Conservation (phyloP, 2,797 vertebrate genomes). For the Emydoidea blandingii region DNA sequence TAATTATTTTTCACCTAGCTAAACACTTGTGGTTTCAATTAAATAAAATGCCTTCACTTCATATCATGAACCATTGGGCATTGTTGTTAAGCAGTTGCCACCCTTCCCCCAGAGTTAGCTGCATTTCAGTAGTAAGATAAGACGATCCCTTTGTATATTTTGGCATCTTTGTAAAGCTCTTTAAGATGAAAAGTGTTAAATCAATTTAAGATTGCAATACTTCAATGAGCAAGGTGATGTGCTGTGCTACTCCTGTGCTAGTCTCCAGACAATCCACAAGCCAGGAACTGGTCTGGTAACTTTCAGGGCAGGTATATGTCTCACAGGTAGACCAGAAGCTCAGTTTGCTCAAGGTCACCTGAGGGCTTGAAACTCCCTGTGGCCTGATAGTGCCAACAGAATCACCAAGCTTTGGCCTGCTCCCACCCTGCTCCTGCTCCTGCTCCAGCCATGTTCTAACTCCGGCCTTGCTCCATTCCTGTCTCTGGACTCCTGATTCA, state of each 20-base stretch:
- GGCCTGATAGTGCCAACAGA: background rate
- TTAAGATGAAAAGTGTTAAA: background rate
- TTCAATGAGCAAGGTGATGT: background rate
- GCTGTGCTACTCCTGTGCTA: background rate
- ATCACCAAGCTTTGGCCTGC: background rate
- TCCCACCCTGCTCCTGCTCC: background rate
- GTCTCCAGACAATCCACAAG: background rate
- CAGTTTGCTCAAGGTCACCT: background rate
- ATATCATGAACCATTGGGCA: background rate
- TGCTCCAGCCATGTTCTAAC: background rate
- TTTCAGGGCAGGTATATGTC: background rate
- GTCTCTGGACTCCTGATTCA: background rate
- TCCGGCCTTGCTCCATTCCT: background rate
- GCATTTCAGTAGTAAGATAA: background rate
- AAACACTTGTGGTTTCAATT: background rate
- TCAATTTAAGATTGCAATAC: background rate
- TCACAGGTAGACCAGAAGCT: background rate
- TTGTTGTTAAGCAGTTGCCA: background rate
- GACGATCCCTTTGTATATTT: background rate
- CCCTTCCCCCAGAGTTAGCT: background rate
- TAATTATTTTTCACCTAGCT: background rate
- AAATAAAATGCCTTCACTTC: background rate
- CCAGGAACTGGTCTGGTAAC: background rate
- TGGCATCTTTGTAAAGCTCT: background rate
- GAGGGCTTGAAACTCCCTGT: background rate